Evolutionary conservation across 1,140 invertebrate genomes (phyloP).

Genomic region (Cataglyphis hispanica): DNA sequence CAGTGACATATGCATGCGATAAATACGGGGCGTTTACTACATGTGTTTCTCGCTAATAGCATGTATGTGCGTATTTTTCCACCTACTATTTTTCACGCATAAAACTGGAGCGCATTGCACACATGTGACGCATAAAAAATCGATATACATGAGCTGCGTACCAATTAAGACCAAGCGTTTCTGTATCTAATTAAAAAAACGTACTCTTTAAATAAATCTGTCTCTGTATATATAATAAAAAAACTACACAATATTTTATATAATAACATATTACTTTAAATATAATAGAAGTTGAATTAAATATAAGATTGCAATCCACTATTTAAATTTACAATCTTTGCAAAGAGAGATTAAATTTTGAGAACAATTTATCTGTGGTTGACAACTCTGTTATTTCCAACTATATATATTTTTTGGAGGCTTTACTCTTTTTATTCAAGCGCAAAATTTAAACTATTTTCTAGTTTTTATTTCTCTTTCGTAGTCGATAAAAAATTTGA

Average conservation of each 20-base stretch:
- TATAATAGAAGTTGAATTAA: not conserved
- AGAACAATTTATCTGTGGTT: constrained; percentile 8
- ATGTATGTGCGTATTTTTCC: constrained; percentile 4
- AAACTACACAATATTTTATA: constrained; percentile 14
- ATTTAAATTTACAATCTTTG: not conserved
- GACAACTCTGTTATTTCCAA: not conserved
- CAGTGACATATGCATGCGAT: not conserved
- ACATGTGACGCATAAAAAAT: constrained; percentile 5
- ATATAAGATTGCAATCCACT: not conserved
- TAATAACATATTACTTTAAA: constrained; percentile 4
- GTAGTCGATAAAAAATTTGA: not conserved
- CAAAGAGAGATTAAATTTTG: not conserved
- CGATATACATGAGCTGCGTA: not conserved
- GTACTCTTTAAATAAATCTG: constrained; percentile 28
- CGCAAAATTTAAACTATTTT: not conserved
- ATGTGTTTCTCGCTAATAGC: constrained; percentile 12
- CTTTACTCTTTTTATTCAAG: not conserved
- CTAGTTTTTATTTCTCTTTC: not conserved
- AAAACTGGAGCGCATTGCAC: not conserved
- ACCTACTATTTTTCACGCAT: not conserved
- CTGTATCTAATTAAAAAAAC: constrained; percentile 31
- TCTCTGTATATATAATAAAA: not conserved
- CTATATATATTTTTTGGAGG: not conserved
- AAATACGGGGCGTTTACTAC: constrained; percentile 14
- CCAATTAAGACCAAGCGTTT: constrained; percentile 47